Evolutionary conservation across 2,113 vertebrate species (phyloP).

Genomic region (Perognathus longimembris): DNA sequence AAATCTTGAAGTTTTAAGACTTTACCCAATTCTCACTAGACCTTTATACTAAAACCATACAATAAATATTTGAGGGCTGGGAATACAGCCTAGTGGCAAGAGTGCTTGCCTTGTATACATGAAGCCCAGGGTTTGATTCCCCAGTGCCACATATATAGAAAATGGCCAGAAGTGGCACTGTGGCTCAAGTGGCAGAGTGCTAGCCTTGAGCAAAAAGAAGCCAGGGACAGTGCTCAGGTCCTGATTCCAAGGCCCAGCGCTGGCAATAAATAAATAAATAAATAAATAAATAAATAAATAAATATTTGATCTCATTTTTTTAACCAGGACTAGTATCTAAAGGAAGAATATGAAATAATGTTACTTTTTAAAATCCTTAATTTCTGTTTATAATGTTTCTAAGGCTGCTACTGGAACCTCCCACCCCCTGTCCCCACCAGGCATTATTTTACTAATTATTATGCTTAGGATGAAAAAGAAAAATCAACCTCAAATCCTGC

Average conservation of each 20-base stretch:
- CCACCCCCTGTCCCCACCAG: neutral
- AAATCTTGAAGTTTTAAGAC: neutral
- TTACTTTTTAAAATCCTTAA: neutral
- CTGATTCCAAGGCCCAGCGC: too few species aligned
- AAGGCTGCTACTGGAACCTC: neutral
- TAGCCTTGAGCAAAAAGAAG: too few species aligned
- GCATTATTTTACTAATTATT: constrained; percentile 1
- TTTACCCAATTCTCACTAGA: constrained; percentile 1
- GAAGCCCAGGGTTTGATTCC: too few species aligned
- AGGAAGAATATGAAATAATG: neutral
- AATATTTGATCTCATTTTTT: constrained; percentile 53
- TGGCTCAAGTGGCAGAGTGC: too few species aligned
- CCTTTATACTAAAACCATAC: neutral
- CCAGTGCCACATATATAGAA: too few species aligned
- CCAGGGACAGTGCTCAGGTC: too few species aligned
- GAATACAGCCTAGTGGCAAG: too few species aligned
- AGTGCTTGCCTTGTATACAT: too few species aligned
- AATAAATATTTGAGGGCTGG: constrained; percentile 48
- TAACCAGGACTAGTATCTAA: neutral
- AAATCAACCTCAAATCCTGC: constrained; percentile 61
- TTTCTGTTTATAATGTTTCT: constrained; percentile 9
- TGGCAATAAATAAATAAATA: too few species aligned
- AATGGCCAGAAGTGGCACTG: too few species aligned
- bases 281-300: too few species aligned
- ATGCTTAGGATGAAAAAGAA: constrained; percentile 53